Base-by-base conservation (phyloP, 2,888 invertebrate genomes). In the Andrena flavipes region DNA sequence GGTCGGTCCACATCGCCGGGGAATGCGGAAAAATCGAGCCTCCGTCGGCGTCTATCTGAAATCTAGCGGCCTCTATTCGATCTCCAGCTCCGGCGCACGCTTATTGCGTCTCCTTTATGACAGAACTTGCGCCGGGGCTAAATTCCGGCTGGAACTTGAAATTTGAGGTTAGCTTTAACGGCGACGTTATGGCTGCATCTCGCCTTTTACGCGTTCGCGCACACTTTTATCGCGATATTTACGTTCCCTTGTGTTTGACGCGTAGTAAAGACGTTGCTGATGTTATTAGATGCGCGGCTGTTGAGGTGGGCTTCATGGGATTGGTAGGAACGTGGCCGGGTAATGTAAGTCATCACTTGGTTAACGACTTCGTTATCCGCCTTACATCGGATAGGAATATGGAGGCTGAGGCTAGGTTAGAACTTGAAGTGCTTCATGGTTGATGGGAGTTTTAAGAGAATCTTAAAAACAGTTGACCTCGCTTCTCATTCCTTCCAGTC, bases 41-140 rank as follows among this genome's bases (percentile, higher is more conserved):
- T 4, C 26, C 26, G 30, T 51, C 70, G 48, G 51, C 56, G 54
- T 73, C 68, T 84, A 76, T 84, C 84, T 84, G 60, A 81, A 72
- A 84, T 77, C 76, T 79, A 69, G 65, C 68, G 30, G 42, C 49
- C 73, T 62, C 30, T 30, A 60, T 49, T 62, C 7, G 29, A 42
- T 42, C 42, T 42, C 16, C 16, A 16, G 42, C 42, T 42, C 42
- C 42, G 42, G 5, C 42, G 42, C 42, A 16, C 42, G 42, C 42
- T 42, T 42, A 42, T 42, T 42, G 16, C 42, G 42, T 16, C 33
- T 33, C 10, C 23, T 23, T 20, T 56, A 56, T 26, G 10, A 56
- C 20, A 13, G 23, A 56, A 42, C 16, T 42, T 42, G 51, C 23
- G 20, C 23, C 23, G 23, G 26, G 26, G 23, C 4, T 20, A 54